Evolutionary conservation across 1,140 invertebrate species (phyloP).

Genomic region (Ceratosolen solmsi): DNA sequence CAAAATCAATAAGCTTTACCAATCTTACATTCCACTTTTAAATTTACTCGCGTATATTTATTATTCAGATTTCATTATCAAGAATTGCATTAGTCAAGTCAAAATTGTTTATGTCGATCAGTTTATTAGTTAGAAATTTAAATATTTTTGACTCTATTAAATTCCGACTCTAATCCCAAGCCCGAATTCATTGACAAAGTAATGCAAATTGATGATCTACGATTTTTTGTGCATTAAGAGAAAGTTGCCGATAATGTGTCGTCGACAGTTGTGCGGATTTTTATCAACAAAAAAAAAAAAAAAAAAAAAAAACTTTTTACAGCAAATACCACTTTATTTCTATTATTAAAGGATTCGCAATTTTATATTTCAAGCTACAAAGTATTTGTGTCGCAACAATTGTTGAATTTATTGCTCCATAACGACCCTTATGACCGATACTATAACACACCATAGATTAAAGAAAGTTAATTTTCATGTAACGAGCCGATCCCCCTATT

Average conservation of each 20-base stretch:
- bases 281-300: too few species aligned
- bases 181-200: background rate
- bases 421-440: too few species aligned
- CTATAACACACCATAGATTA: background rate
- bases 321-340: background rate
- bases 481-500: too few species aligned
- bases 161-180: background rate
- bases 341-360: background rate
- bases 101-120: background rate
- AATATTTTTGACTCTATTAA: background rate
- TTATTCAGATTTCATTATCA: slow-evolving; percentile 27
- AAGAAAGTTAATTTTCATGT: too few species aligned
- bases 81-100: background rate
- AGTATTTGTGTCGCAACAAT: background rate
- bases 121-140: background rate
- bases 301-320: slow-evolving; percentile 29
- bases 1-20: slow-evolving; percentile 24
- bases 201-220: slow-evolving; percentile 1
- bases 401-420: background rate
- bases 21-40: background rate
- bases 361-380: background rate
- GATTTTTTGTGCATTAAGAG: slow-evolving; percentile 19
- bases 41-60: slow-evolving; percentile 7
- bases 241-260: background rate
- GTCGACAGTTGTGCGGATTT: background rate